phyloP scores from a whole-genome alignment of 2,888 invertebrate species.

The Darwinula stevensoni region DNA sequence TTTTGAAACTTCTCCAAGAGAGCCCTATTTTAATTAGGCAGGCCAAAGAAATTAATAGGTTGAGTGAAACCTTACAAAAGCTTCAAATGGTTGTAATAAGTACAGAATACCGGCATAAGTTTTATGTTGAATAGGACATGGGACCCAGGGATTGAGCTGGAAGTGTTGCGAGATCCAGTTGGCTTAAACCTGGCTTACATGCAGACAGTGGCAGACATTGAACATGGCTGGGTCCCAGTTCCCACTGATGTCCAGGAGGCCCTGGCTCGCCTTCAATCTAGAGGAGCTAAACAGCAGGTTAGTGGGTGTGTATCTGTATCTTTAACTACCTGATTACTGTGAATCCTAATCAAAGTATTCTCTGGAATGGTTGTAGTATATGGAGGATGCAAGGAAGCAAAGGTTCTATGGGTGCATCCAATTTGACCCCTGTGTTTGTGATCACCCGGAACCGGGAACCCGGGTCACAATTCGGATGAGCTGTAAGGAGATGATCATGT shows the following conservation, averaged over 20 bases:
- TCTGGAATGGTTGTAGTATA: conserved; percentile 28
- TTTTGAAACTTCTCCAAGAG: too few relatives aligned
- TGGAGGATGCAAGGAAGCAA: conserved; percentile 48
- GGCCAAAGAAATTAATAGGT: too few relatives aligned
- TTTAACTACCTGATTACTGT: neutral
- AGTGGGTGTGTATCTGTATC: conserved; percentile 3
- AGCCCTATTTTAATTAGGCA: too few relatives aligned
- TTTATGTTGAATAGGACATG: too few relatives aligned
- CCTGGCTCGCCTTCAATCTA: conserved; percentile 35
- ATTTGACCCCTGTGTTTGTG: conserved; percentile 38
- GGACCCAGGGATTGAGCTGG: neutral
- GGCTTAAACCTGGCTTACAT: conserved; percentile 58
- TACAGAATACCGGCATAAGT: too few relatives aligned
- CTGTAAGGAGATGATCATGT: conserved; percentile 48
- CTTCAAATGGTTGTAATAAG: too few relatives aligned
- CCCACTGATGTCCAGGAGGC: conserved; percentile 34
- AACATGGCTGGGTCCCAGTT: conserved; percentile 52
- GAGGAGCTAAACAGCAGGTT: conserved; percentile 54
- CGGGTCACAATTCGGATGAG: conserved; percentile 48
- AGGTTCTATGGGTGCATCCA: conserved; percentile 70
- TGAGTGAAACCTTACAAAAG: too few relatives aligned
- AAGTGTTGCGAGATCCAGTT: conserved; percentile 17
- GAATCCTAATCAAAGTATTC: neutral
- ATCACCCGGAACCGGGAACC: conserved; percentile 38
- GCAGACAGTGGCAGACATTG: conserved; percentile 59